Base-by-base conservation (phyloP, 2,113 vertebrate genomes). In the Marmota monax region DNA sequence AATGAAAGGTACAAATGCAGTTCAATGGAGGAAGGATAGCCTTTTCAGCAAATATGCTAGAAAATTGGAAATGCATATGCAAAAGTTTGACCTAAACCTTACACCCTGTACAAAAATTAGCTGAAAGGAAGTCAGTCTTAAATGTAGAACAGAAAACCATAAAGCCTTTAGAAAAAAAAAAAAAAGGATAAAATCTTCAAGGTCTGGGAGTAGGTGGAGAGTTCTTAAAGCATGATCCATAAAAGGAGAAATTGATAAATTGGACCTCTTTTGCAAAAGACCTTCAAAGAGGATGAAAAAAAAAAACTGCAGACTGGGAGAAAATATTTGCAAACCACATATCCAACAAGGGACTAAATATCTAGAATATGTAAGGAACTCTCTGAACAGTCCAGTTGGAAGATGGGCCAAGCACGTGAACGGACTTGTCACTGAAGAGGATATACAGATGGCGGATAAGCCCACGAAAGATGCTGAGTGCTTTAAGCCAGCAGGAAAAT, bases 241-340 rank as follows among this genome's bases (percentile, higher is more conserved):
- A 67, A 92, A 96, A 94, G 53, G 61, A 87, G 70, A 77, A 88
- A 67, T 20, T 67, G 42, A 53, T 61, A 56, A 86, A 78, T 78
- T 84, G 29, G 53, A 56, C 37, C 61, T 97, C 65, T 94, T n/a
- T 39, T 37, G 4, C 58, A 61, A 92, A 91, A 74, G 65, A 84
- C 67, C 42, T 70, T 85, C 90, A 51, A 86, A 86, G 74, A 90
- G 17, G 22, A 83, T 76, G n/a, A 94, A 89, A 85, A 87, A 29
- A 42, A 61, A 5, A 77, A 70, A 20, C 87, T 76, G 16, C 32
- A 76, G 13, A n/a, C 7, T 92, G 5, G 48, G 51, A 84, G 53
- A 84, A 61, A 88, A 20, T 65, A 70, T 48, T 65, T 78, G n/a
- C 23, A 84, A 78, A 84, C n/a, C 53, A 45, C 14, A 37, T 61